Base-by-base conservation (phyloP, 1,140 invertebrate genomes). In the Dysdera silvatica region DNA sequence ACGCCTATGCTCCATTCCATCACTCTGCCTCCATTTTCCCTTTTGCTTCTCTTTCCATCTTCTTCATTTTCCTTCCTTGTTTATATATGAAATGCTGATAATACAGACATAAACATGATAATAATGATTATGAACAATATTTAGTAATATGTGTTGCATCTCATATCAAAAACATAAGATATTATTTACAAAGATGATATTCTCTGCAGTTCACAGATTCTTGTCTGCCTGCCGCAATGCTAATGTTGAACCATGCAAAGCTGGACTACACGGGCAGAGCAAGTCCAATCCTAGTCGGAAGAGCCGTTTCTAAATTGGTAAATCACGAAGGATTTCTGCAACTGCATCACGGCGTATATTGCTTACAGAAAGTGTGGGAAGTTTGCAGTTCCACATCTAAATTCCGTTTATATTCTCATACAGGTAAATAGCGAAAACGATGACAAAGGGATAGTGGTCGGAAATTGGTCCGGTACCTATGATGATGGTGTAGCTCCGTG, bases 171-270 rank as follows among this genome's bases (percentile, higher is more conserved):
- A n/a, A n/a, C n/a, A n/a, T n/a, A n/a, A n/a, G n/a, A n/a, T n/a
- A n/a, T n/a, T n/a, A n/a, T 43, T 26, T 16, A 43, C 20, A 28
- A 41, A 26, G 16, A 29, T 37, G 4, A 23, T 57, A 26, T 56
- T 16, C 20, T 12, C 40, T 37, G 10, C 31, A 71, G 67, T 93
- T 89, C 69, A 88, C 92, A 70, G 83, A 84, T 54, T 81, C 91
- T 70, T 83, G 94, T 63, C 76, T 96, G n/a, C 89, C 95, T 32
- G 92, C 89, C 70, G 82, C 88, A 23, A 75, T 95, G 18, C 85
- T 87, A 71, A 75, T 95, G 56, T 79, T 95, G 69, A 83, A 81
- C 31, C 63, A 81, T 83, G 64, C 82, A 85, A 69, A 89, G 85
- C 66, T 87, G 82, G 77, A 82, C 86, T 67, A 79, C 67, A 72